phyloP scores from a whole-genome alignment of 2,797 vertebrate species.

The Mico argentatus region DNA sequence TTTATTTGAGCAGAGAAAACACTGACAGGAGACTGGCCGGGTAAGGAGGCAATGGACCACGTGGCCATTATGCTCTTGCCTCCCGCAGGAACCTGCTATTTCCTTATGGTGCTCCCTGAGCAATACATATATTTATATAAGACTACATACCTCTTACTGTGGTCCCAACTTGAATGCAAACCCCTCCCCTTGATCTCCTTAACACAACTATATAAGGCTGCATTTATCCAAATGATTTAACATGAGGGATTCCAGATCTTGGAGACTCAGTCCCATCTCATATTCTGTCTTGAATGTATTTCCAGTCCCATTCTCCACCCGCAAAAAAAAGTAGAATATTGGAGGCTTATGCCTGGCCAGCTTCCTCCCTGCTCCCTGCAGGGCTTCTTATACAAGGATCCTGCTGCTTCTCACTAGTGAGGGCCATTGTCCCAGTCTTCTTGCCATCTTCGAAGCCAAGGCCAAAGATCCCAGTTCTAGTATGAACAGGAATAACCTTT shows the following conservation, averaged over 20 bases:
- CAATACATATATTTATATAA: not conserved
- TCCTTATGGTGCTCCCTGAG: not conserved
- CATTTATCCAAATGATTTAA: not conserved
- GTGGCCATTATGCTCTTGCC: not conserved
- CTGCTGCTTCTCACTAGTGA: not conserved
- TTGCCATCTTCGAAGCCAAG: conserved; percentile 30
- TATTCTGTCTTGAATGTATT: not conserved
- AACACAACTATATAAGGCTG: not conserved
- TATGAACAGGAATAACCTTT: not conserved
- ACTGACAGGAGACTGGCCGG: not conserved
- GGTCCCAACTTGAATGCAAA: not conserved
- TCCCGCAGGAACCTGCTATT: not conserved
- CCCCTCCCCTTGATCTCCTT: not conserved
- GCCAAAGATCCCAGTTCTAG: not conserved
- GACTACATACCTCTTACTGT: not conserved
- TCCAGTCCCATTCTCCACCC: not conserved
- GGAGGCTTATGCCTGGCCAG: not conserved
- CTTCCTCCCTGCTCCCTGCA: not conserved
- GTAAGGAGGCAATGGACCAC: not conserved
- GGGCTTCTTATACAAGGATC: not conserved
- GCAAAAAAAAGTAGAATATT: not conserved
- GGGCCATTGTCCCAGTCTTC: not conserved
- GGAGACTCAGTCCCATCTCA: not conserved
- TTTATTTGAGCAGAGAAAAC: not conserved
- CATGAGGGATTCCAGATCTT: not conserved